phyloP scores from a whole-genome alignment of 1,140 invertebrate genomes.

The Drosophila tropicalis region DNA sequence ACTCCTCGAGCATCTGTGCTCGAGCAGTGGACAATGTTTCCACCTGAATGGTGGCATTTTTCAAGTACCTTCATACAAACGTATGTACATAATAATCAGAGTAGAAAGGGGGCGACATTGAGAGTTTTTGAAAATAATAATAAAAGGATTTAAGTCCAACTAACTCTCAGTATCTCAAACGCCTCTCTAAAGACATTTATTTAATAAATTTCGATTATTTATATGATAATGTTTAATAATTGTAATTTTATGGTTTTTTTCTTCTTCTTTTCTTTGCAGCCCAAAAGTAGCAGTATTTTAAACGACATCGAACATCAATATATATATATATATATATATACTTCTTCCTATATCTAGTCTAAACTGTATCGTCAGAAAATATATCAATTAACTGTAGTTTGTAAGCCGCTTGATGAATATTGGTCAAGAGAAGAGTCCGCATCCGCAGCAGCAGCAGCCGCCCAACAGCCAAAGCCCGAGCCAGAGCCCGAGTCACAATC shows the following conservation, averaged over 20 bases:
- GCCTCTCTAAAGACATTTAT: too few relatives aligned
- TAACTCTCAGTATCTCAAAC: too few relatives aligned
- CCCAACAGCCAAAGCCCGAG: slow-evolving; percentile 25
- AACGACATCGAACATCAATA: slow-evolving; percentile 18
- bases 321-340: slow-evolving; percentile 25
- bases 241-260: background rate
- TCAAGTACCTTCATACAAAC: too few relatives aligned
- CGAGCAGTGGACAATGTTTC: slow-evolving; percentile 61
- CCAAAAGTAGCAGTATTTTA: slow-evolving; percentile 10
- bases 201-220: too few relatives aligned
- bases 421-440: slow-evolving; percentile 68
- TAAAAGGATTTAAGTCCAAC: too few relatives aligned
- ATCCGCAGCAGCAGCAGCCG: slow-evolving; percentile 47
- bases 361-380: slow-evolving; percentile 42
- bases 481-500: background rate
- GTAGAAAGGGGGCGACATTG: too few relatives aligned
- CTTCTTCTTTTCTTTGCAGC: slow-evolving; percentile 27
- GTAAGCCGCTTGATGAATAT: slow-evolving; percentile 72
- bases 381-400: slow-evolving; percentile 46
- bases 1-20: slow-evolving; percentile 52
- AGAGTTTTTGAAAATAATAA: too few relatives aligned
- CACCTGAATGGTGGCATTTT: slow-evolving; percentile 39
- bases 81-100: too few relatives aligned
- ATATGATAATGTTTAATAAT: background rate
- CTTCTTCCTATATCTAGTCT: slow-evolving; percentile 54